phyloP scores from a whole-genome alignment of 2,888 invertebrate genomes.

The Seira ritae region DNA sequence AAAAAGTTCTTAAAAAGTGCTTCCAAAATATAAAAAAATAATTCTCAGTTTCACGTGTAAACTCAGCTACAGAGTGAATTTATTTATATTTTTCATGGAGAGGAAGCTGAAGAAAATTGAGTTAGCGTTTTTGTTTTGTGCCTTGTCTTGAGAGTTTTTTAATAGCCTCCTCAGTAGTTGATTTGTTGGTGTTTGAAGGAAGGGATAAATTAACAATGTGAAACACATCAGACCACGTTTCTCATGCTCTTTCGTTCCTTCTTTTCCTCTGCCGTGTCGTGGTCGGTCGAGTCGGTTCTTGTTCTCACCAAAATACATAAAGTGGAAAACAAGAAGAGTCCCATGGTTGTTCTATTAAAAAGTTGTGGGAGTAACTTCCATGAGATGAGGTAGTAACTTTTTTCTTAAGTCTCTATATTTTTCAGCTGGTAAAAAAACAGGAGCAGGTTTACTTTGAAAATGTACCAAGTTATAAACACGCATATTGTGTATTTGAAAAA shows the following conservation, averaged over 20 bases:
- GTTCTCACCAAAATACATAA: conserved; percentile 36
- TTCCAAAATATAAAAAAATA: too few relatives aligned
- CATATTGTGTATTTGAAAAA: too few relatives aligned
- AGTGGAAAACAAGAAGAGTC: too few relatives aligned
- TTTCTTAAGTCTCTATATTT: too few relatives aligned
- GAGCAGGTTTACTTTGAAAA: background rate
- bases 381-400: too few relatives aligned
- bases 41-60: background rate
- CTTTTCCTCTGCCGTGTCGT: background rate
- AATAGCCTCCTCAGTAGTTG: background rate
- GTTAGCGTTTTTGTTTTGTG: background rate
- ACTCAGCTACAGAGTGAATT: background rate
- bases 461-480: background rate
- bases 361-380: background rate
- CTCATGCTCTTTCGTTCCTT: too few relatives aligned
- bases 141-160: background rate
- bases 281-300: too few relatives aligned
- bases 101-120: conserved; percentile 27
- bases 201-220: conserved; percentile 48
- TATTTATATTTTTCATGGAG: background rate
- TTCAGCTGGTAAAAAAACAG: background rate
- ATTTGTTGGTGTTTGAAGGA: conserved; percentile 19
- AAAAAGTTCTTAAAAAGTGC: too few relatives aligned
- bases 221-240: conserved; percentile 46
- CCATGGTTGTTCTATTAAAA: conserved; percentile 22